These are phyloP conservation scores for Leucoraja erinaceus DNA, from an alignment of 2,113 vertebrate genomes.

Conservation along the genomic window DNA sequence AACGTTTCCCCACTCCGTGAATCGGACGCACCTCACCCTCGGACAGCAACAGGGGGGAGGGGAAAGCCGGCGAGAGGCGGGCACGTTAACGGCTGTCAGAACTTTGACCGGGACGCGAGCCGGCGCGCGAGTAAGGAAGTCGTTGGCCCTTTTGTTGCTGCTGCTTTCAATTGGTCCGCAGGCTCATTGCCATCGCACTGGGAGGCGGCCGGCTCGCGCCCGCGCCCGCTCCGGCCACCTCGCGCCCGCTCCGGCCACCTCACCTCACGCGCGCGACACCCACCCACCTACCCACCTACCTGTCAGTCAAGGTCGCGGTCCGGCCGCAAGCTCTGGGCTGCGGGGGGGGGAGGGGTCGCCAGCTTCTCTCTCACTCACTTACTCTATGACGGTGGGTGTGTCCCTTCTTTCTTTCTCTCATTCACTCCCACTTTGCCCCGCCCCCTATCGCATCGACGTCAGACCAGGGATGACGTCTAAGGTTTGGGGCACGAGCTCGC, in stretches of 20 bases:
- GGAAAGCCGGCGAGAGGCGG: neutral
- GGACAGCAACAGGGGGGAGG: neutral
- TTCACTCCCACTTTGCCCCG: no score
- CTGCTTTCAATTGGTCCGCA: neutral
- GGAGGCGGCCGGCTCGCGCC: neutral
- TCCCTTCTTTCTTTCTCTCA: no score
- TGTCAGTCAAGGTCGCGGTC: neutral
- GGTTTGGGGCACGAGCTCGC: no score
- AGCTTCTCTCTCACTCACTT: no score
- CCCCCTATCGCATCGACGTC: no score
- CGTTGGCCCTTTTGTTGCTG: constrained; percentile 15
- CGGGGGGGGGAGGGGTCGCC: no score
- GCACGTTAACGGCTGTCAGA: neutral
- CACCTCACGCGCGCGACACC: no score
- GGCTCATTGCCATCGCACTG: constrained; percentile 19
- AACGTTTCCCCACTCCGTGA: neutral
- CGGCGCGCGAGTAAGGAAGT: constrained; percentile 1
- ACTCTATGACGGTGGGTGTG: no score
- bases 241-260: neutral
- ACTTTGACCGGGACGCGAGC: neutral
- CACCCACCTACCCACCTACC: neutral
- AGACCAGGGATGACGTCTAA: no score
- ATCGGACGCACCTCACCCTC: neutral
- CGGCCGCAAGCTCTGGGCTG: neutral
- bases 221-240: neutral